A percentile compares a stretch with the other conserved stretches of the same genome.
Evolutionary conservation across 2,888 invertebrate species (phyloP).

Genomic region (Pseudeuparius sepicola): DNA sequence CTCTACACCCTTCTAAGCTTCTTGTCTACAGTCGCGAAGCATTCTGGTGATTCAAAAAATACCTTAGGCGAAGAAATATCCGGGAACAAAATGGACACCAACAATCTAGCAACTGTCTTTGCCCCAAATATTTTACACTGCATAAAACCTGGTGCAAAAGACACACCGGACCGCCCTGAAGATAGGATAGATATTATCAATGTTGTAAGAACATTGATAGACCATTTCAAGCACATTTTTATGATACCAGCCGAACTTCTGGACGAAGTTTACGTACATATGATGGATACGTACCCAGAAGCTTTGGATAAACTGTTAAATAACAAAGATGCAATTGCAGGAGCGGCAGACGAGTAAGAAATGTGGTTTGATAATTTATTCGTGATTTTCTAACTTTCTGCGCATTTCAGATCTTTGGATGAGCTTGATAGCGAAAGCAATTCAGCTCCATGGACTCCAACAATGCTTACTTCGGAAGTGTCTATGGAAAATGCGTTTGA

Average conservation of each 20-base stretch:
- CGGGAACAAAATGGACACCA: slow-evolving; percentile 92
- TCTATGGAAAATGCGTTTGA: slow-evolving; percentile 27
- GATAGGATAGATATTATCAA: slow-evolving; percentile 85
- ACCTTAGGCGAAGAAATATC: slow-evolving; percentile 41
- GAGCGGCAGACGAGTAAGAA: slow-evolving; percentile 40
- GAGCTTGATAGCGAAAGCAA: slow-evolving; percentile 42
- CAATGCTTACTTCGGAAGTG: slow-evolving; percentile 29
- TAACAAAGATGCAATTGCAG: slow-evolving; percentile 35
- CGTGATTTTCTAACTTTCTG: background rate
- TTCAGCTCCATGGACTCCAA: slow-evolving; percentile 37
- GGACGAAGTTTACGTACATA: slow-evolving; percentile 76
- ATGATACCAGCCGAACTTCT: slow-evolving; percentile 70
- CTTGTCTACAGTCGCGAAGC: slow-evolving; percentile 63
- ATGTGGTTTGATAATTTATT: slow-evolving; percentile 1
- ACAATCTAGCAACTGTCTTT: slow-evolving; percentile 85
- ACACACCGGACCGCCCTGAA: slow-evolving; percentile 54
- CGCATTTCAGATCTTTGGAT: slow-evolving; percentile 34
- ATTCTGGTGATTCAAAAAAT: slow-evolving; percentile 55
- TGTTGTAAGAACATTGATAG: slow-evolving; percentile 70
- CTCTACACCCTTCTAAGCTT: slow-evolving; percentile 74
- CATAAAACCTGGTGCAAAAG: slow-evolving; percentile 47
- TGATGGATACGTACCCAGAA: slow-evolving; percentile 77
- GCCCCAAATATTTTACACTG: slow-evolving; percentile 88
- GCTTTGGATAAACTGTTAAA: slow-evolving; percentile 59
- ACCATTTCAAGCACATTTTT: slow-evolving; percentile 61